These are phyloP conservation scores for Pelodiscus sinensis DNA, from an alignment of 2,113 vertebrate genomes.

Conservation along the genomic window DNA sequence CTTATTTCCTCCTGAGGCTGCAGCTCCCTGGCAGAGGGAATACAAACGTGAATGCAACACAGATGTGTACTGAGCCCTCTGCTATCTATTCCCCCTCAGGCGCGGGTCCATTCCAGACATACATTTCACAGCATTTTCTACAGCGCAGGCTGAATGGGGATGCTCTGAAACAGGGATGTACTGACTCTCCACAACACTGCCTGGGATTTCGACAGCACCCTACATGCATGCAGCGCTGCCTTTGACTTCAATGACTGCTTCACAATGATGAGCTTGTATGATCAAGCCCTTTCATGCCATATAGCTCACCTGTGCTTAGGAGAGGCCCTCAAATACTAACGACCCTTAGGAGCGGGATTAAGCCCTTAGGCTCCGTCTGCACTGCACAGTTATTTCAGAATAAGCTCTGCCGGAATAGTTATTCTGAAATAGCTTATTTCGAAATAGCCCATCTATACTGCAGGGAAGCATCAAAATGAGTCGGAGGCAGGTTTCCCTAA, in stretches of 20 bases:
- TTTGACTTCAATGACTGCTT: not conserved
- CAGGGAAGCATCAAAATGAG: no score
- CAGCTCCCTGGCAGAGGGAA: not conserved
- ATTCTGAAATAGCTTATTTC: no score
- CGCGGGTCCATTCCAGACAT: rapidly evolving
- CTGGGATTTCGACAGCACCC: no score
- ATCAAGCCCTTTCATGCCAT: not conserved
- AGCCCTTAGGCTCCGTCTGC: not conserved
- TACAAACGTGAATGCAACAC: not conserved
- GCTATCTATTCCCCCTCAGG: not conserved
- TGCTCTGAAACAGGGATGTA: rapidly evolving
- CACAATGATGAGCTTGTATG: not conserved
- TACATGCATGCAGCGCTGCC: not conserved
- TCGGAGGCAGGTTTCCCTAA: no score
- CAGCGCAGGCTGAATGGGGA: not conserved
- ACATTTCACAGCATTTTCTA: not conserved
- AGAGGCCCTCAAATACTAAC: not conserved
- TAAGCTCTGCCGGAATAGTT: no score
- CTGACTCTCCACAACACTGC: not conserved
- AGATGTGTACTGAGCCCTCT: not conserved
- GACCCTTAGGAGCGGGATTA: not conserved
- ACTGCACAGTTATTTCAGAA: no score
- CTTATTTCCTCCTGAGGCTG: not conserved
- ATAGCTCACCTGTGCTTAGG: not conserved
- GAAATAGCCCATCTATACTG: no score